Base-by-base conservation (phyloP, 1,140 invertebrate species). In the Charaxes varanes region DNA sequence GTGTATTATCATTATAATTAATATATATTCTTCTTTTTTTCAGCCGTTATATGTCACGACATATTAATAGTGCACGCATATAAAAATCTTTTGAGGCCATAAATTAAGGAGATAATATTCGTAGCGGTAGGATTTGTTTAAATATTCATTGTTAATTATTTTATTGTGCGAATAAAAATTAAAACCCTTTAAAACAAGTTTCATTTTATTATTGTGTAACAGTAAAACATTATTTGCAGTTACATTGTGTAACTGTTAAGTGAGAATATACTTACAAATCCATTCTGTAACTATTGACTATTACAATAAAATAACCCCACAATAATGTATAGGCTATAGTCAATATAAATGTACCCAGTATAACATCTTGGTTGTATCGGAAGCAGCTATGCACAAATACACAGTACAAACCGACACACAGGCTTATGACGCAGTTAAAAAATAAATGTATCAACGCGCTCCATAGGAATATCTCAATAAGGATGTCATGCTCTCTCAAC, bases 401-500 rank as follows among this genome's bases (percentile, higher is more conserved):
- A 15, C 55, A 59, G 18, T 54, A 48, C 1, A 27, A 19, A 34
- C 36, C 40, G 3, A 45, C n/a, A 11, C 24, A 31, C 7, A 52
- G 14, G 11, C 42, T 56, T 7, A 53, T 33, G 0, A 52, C 6
- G 41, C 42, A 53, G 21, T 60, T 46, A 3, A 46, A 12, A 24
- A 27, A 12, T 6, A 60, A 5, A 41, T 60, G 57, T n/a, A 56
- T 2, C 3, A 50, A 24, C 0, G 33, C 35, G 23, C 28, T 28
- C 53, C 57, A 60, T 6, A 60, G 41, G 33, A 44, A 60, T 16
- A 60, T 41, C 22, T 24, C 18, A 16, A 60, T n/a, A 10, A 55
- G 13, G 16, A 44, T 18, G 10, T 53, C 49, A 18, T 34, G 35
- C 14, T 17, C 19, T 22, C 42, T 52, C 8, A 50, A 26, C 15